These are phyloP conservation scores for Rhabdornis inornatus DNA, from an alignment of 2,113 vertebrate genomes.

Conservation along the genomic window DNA sequence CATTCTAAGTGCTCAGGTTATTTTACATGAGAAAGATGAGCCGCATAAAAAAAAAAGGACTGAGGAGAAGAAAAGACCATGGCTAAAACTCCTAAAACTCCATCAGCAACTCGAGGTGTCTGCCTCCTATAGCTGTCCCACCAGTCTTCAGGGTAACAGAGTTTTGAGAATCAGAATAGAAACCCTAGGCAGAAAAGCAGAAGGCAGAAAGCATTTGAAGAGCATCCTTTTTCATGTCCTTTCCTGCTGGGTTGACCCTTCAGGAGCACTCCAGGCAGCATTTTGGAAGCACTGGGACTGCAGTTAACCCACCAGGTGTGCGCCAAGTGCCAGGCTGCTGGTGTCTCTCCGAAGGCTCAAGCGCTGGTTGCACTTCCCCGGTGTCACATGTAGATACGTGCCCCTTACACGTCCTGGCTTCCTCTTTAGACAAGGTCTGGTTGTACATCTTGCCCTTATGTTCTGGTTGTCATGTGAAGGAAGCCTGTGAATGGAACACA, in stretches of 20 bases:
- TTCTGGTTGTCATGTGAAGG: background rate
- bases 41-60: background rate
- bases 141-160: background rate
- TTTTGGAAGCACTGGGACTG: background rate
- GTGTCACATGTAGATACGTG: fast-evolving
- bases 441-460: background rate
- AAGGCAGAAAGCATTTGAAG: background rate
- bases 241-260: background rate
- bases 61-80: background rate
- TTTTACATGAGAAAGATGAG: background rate
- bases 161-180: background rate
- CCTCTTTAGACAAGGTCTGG: fast-evolving
- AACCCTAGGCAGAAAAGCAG: background rate
- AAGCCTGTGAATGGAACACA: background rate
- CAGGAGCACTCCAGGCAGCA: background rate
- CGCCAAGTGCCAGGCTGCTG: background rate
- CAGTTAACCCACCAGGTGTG: fast-evolving
- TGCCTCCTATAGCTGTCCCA: background rate
- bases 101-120: background rate
- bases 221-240: background rate
- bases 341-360: background rate
- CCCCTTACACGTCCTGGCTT: background rate
- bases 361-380: background rate
- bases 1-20: background rate
- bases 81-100: background rate